Percentiles rank a stretch among this genome's conserved stretches.
phyloP scores from a whole-genome alignment of 2,797 vertebrate species.

The Furcifer pardalis region DNA sequence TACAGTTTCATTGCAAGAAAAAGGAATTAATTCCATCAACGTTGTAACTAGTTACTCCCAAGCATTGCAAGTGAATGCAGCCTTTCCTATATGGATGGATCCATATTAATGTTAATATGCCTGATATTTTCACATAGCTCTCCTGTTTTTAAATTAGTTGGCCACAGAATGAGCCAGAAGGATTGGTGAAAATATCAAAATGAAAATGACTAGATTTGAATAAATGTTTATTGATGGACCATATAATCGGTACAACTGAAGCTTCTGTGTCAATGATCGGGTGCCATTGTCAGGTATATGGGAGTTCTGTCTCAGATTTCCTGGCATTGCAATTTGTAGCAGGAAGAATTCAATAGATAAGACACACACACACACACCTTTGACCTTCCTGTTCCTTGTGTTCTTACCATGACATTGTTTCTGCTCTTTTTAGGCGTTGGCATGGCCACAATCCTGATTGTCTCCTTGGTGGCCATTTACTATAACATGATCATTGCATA shows the following conservation, averaged over 20 bases:
- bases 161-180: not conserved
- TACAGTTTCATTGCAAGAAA: not conserved
- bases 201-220: not conserved
- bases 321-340: not conserved
- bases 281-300: not conserved
- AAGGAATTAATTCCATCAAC: not conserved
- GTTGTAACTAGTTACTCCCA: not conserved
- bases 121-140: not conserved
- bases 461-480: constrained; percentile 83
- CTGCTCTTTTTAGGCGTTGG: constrained; percentile 75
- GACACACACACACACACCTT: accelerated
- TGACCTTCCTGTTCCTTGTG: not conserved
- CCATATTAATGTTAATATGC: not conserved
- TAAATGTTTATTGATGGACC: not conserved
- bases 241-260: not conserved
- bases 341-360: not conserved
- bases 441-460: constrained; percentile 81
- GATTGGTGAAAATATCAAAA: not conserved
- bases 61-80: not conserved
- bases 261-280: not conserved
- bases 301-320: not conserved
- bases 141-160: not conserved
- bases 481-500: constrained; percentile 87
- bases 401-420: constrained; percentile 31
- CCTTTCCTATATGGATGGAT: not conserved